phyloP scores from a whole-genome alignment of 64 coral and sea anemone species.

The Cladopsammia gracilis region DNA sequence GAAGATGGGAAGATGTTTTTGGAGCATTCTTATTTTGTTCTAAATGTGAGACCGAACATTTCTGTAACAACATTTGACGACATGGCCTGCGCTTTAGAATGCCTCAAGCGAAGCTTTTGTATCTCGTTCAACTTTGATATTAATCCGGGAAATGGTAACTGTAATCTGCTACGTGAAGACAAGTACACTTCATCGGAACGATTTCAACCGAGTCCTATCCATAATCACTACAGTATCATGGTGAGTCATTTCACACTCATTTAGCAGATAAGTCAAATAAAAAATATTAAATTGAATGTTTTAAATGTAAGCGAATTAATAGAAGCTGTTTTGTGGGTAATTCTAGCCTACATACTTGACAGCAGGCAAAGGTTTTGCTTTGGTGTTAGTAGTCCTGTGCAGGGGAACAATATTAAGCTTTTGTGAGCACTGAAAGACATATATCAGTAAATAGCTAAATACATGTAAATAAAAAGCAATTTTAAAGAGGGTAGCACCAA shows the following conservation, averaged over 20 bases:
- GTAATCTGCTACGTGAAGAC: neutral
- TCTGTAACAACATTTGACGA: neutral
- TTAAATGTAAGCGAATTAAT: too few species aligned
- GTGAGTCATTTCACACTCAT: neutral
- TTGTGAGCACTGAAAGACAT: too few species aligned
- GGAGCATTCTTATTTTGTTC: neutral
- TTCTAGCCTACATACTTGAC: too few species aligned
- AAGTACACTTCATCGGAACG: neutral
- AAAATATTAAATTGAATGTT: too few species aligned
- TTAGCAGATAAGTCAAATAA: too few species aligned
- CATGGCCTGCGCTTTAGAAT: constrained; percentile 2
- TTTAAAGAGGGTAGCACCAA: too few species aligned
- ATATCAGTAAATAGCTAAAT: too few species aligned
- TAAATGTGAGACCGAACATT: neutral
- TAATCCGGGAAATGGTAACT: neutral
- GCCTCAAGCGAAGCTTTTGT: neutral
- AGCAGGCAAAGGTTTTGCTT: too few species aligned
- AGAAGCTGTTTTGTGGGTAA: too few species aligned
- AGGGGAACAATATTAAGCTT: too few species aligned
- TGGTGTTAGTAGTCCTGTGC: too few species aligned
- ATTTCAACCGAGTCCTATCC: constrained; percentile 12
- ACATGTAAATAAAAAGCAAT: too few species aligned
- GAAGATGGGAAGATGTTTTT: neutral
- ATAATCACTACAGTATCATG: neutral
- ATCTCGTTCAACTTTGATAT: constrained; percentile 4